Conservation (phyloP, 2,888 invertebrate genomes). For the Volucella inflata region DNA sequence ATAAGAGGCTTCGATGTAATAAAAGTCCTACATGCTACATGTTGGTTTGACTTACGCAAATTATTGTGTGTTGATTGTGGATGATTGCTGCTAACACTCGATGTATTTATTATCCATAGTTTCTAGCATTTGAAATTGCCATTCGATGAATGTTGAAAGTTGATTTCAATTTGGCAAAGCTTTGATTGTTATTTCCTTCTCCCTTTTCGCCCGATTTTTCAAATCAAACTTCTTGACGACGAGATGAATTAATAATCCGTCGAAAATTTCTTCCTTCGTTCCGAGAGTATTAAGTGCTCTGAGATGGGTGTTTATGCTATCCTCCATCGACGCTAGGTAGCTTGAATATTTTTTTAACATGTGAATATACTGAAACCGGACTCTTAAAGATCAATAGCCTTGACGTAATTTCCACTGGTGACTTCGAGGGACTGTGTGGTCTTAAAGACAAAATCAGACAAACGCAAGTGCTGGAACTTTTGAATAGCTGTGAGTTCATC, state of each 20-base stretch:
- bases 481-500: no score
- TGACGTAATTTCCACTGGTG: constrained; percentile 21
- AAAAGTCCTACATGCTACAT: neutral
- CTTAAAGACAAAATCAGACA: no score
- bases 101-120: constrained; percentile 31
- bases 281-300: constrained; percentile 42
- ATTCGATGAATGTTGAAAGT: constrained; percentile 38
- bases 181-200: constrained; percentile 40
- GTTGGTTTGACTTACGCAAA: neutral
- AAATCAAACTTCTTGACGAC: constrained; percentile 60
- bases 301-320: constrained; percentile 29
- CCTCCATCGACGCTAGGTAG: constrained; percentile 20
- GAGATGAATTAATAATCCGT: constrained; percentile 62
- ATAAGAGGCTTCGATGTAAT: constrained; percentile 6
- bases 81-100: neutral
- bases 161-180: constrained; percentile 46
- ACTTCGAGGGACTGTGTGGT: no score
- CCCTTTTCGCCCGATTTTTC: constrained; percentile 53
- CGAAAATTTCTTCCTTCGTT: constrained; percentile 34
- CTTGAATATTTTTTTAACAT: constrained; percentile 30
- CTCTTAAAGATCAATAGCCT: constrained; percentile 29
- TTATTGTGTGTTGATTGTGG: constrained; percentile 3
- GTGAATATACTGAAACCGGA: constrained; percentile 38
- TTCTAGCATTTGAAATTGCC: constrained; percentile 46
- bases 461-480: no score